Base-by-base conservation (phyloP, 2,888 invertebrate genomes). In the Pantelozetes paolii region DNA sequence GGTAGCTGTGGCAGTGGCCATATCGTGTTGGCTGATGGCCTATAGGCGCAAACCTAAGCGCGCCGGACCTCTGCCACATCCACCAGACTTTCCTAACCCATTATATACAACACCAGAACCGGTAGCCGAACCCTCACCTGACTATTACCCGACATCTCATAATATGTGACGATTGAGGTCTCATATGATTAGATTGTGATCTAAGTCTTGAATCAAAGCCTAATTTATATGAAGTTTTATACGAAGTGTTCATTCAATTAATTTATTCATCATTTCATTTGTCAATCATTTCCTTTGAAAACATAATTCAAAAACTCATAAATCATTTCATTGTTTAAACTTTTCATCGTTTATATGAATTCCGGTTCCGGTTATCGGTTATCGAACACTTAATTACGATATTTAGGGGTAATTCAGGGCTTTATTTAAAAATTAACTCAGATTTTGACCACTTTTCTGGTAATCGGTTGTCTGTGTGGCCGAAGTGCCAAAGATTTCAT, bases 11-110 rank as follows among this genome's bases (percentile, higher is more conserved):
- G 94, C 94, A 36, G 91, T 94, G 71, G 94, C 94, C 74, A 94
- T 94, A 75, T 94, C 93, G 77, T 94, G 94, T 84, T 95, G 94
- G 94, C 86, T 94, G 78, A 91, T 94, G 88, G 94, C 94, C 79
- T 94, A 94, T 85, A 85, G 94, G 78, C 88, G 93, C 79, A 88
- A 91, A 81, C 91, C 93, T 72, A 92, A 92, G 80, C 62, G 76
- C 18, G 88, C 90, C 71, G 94, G 94, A 54, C 94, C 94, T 67
- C 86, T 94, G 80, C 94, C 94, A 78, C 94, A 94, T 86, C 94
- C 94, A 79, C 91, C 94, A 77, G 94, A 94, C 85, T 94, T 94
- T 85, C 94, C 94, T 75, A 94, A 94, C 84, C 94, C 94, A 79
- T 86, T 94, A 81, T 94, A 94, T 85, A 88, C 91, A 77, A 90